Base-by-base conservation (phyloP, 2,113 vertebrate genomes). In the Cephalophus harveyi region DNA sequence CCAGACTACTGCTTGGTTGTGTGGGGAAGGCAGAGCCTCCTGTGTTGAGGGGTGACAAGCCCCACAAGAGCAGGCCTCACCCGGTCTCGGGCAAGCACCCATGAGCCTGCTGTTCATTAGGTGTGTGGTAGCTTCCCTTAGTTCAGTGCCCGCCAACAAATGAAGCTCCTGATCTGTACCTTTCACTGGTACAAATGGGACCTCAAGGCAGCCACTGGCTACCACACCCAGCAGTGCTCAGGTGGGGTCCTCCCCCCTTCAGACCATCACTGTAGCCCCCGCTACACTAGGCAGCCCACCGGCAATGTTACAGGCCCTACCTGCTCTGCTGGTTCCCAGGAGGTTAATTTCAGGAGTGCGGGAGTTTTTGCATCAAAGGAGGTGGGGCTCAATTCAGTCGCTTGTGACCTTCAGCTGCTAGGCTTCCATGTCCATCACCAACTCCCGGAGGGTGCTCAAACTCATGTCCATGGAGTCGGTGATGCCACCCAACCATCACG, bases 21-120 rank as follows among this genome's bases (percentile, higher is more conserved):
- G 5, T 25, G n/a, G 17, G 30, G 13, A 25, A 46, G 28, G 13
- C 4, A 4, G 27, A 17, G 40, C 15, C 6, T 4, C 6, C 36
- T 2, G 14, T 19, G 14, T 7, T 16, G 59, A 30, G 48, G 5
- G 17, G 19, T 28, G 30, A 11, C 21, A 28, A 27, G 57, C 71
- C 33, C 14, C 27, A 1, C 1, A 0, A 25, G 54, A 8, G 3
- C 55, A 2, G 27, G 7, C 59, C n/a, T n/a, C 4, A 6, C 23
- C 14, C 15, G 1, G 62, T 33, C 60, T n/a, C 2, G 4, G 5
- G 9, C 1, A 3, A 15, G 85, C 28, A 27, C 25, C 15, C 36
- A 6, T n/a, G 1, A 7, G 14, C 36, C 64, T 50, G 7, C 82
- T 1, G 10, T 15, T 43, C 8, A 4, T 40, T 4, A 23, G n/a